A percentile compares a stretch with the other conserved stretches of the same genome.
Conservation (phyloP, 1,140 invertebrate species). For the Lasioglossum baleicum region DNA sequence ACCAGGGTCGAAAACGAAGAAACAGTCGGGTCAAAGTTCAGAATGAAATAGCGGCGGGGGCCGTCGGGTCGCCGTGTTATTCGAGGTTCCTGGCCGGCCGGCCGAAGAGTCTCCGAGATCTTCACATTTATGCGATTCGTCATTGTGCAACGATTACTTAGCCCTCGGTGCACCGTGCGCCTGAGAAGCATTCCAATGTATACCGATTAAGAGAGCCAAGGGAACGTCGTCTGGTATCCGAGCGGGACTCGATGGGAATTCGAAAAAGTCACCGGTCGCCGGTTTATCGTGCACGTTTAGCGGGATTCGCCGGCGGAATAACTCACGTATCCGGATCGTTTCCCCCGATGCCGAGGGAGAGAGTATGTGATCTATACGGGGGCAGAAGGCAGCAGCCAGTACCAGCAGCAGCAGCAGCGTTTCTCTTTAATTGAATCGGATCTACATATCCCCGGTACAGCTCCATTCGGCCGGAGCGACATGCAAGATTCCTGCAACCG, state of each 20-base stretch:
- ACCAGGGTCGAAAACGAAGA: not conserved
- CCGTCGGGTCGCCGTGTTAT: not conserved
- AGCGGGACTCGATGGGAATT: constrained; percentile 48
- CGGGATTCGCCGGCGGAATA: constrained; percentile 44
- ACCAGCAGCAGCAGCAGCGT: not conserved
- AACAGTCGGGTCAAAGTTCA: constrained; percentile 14
- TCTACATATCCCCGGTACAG: constrained; percentile 43
- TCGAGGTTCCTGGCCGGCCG: not conserved
- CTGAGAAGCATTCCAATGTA: constrained; percentile 37
- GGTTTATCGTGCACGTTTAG: constrained; percentile 46
- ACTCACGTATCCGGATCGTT: constrained; percentile 41
- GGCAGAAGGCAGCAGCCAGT: no score
- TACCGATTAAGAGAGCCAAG: constrained; percentile 46
- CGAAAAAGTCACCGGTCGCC: constrained; percentile 41
- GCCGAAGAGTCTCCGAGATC: constrained; percentile 11
- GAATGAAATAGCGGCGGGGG: not conserved
- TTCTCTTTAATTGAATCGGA: constrained; percentile 51
- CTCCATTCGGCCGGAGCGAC: constrained; percentile 32
- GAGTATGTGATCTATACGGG: constrained; percentile 19
- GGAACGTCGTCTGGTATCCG: constrained; percentile 45
- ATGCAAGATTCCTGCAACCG: constrained; percentile 27
- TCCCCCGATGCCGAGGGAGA: not conserved
- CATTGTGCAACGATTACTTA: constrained; percentile 47
- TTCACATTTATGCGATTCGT: constrained; percentile 38
- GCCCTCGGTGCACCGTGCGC: constrained; percentile 8